These are phyloP conservation scores for Pristis pectinata DNA, from an alignment of 2,797 vertebrate species.

Conservation along the genomic window DNA sequence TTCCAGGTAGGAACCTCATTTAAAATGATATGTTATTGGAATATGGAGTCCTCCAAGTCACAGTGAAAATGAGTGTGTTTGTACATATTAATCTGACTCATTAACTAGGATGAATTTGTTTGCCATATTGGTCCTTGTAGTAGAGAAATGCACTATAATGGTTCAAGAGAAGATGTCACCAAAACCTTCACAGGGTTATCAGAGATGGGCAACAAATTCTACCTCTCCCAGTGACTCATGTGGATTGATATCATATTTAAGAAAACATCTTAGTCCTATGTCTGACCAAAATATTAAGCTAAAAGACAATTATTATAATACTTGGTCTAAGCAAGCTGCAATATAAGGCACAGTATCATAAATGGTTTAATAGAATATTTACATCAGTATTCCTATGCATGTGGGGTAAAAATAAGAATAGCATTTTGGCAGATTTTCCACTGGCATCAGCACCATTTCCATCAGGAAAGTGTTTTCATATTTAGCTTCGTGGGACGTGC, in stretches of 20 bases:
- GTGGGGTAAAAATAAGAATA: neutral
- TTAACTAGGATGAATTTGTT: neutral
- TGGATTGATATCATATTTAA: neutral
- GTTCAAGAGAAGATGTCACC: no score
- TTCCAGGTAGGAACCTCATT: slow-evolving; percentile 75
- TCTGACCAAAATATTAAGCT: neutral
- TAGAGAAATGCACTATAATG: no score
- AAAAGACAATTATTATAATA: neutral
- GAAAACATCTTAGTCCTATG: neutral
- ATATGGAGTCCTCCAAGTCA: neutral
- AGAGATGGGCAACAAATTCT: neutral
- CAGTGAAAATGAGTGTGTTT: neutral
- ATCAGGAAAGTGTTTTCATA: neutral
- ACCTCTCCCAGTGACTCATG: neutral
- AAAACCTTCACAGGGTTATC: neutral
- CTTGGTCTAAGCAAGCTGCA: neutral
- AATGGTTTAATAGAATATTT: neutral
- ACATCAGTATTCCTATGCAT: neutral
- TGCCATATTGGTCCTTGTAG: neutral
- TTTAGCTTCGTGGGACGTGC: neutral
- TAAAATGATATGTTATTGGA: neutral
- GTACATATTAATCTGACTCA: neutral
- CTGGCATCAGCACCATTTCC: neutral
- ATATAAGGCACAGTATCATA: neutral
- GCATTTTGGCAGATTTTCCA: neutral